phyloP scores from a whole-genome alignment of 2,888 invertebrate genomes.

The Laothoe populi region DNA sequence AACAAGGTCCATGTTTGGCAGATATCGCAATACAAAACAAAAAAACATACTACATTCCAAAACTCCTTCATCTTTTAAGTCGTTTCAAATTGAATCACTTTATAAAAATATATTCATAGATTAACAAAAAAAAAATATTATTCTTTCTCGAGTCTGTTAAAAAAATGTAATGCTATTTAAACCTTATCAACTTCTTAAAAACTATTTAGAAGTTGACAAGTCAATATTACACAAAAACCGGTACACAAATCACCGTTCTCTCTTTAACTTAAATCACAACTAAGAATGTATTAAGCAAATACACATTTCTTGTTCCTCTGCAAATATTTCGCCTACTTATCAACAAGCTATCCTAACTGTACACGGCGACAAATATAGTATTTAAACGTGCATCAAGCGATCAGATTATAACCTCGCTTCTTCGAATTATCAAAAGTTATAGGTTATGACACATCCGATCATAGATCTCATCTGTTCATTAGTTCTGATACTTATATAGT shows the following conservation, averaged over 20 bases:
- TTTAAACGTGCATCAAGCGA: constrained; percentile 8
- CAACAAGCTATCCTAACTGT: constrained; percentile 5
- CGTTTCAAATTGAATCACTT: too few species aligned
- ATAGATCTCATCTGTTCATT: constrained; percentile 11
- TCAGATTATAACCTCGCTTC: constrained; percentile 6
- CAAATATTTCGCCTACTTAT: not conserved
- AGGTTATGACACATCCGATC: constrained; percentile 19
- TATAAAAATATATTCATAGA: too few species aligned
- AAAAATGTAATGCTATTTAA: too few species aligned
- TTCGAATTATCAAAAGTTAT: constrained; percentile 11
- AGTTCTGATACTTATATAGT: constrained; percentile 18
- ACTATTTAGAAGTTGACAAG: too few species aligned
- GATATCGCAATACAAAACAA: too few species aligned
- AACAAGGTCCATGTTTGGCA: too few species aligned
- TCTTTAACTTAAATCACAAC: not conserved
- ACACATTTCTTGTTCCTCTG: not conserved
- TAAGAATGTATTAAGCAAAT: constrained; percentile 1
- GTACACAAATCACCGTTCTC: not conserved
- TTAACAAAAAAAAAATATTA: too few species aligned
- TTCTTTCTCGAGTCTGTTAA: too few species aligned
- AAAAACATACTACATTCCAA: too few species aligned
- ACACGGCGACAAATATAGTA: not conserved
- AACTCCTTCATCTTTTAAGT: too few species aligned
- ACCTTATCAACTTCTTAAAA: too few species aligned
- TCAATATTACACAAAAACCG: too few species aligned